Base-by-base conservation (phyloP, 2,113 vertebrate genomes). In the Crocuta crocuta region DNA sequence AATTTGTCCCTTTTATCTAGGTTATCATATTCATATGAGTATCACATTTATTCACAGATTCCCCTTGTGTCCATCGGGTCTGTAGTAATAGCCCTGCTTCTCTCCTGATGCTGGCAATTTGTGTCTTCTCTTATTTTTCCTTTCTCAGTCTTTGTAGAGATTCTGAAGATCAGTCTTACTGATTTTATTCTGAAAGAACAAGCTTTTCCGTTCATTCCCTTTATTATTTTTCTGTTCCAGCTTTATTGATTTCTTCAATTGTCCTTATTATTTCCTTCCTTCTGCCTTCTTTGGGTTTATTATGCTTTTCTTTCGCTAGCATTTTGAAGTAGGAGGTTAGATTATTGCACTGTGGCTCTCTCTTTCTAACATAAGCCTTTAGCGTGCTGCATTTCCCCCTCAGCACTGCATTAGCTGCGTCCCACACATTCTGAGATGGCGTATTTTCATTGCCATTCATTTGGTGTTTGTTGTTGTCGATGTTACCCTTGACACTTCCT, bases 161-260 rank as follows among this genome's bases (percentile, higher is more conserved):
- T 58, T 81, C 90, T 91, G 63, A 88, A 95, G 48, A 50, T 94
- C 89, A 74, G 43, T 92, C 80, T 95, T 84, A 90, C 65, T 89
- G 73, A 76, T 89, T 33, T 93, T 39, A 39, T 39, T 89, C 74
- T 70, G 74, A 43, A 84, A 85, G 55, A 88, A 78, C 21, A 65
- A 66, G 66, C 7, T 65, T 93, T 93, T 73, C 68, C 66, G 66
- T 86, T 78, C 80, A 81, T 89, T 26, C 81, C 84, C 55, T 91
- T 87, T 65, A 39, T 78, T 65, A 87, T 89, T 95, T 96, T 95
- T 96, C 76, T 63, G 58, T 73, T 78, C 79, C 61, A 33, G 39
- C 85, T 95, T 73, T 70, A 39, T 71, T 13, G 35, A 58, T 88
- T 90, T 91, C 70, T 87, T 80, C 28, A 7, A 35, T 50, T 39